Percentiles rank a stretch among this genome's conserved stretches.
These are phyloP conservation scores for Syngnathus floridae DNA, from an alignment of 2,113 vertebrate genomes.

Conservation along the genomic window DNA sequence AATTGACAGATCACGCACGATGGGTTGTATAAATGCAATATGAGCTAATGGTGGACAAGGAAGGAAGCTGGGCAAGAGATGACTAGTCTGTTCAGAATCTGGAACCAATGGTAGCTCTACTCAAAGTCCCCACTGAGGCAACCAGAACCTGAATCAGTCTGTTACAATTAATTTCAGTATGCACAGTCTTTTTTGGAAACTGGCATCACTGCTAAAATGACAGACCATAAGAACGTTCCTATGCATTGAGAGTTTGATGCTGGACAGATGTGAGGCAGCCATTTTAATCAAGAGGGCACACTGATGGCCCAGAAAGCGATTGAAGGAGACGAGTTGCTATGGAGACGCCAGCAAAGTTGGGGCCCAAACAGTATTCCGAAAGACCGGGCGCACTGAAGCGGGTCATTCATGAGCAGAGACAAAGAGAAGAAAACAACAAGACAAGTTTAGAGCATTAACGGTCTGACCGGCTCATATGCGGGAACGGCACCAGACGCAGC, in stretches of 20 bases:
- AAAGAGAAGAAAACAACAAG: conserved; percentile 65
- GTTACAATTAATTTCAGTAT: conserved; percentile 2
- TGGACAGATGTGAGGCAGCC: conserved; percentile 5
- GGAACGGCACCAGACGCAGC: conserved; percentile 10
- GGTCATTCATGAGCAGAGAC: conserved; percentile 67
- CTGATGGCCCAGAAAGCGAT: conserved; percentile 49
- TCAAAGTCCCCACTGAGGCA: conserved; percentile 1
- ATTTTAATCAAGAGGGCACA: conserved; percentile 15
- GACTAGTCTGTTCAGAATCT: not conserved
- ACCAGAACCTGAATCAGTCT: conserved; percentile 5
- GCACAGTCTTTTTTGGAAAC: not conserved
- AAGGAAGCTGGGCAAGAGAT: conserved; percentile 3
- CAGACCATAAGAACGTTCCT: not conserved
- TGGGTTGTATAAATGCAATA: not conserved
- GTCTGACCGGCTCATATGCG: conserved; percentile 50
- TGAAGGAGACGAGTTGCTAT: conserved; percentile 61
- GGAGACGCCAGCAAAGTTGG: conserved; percentile 54
- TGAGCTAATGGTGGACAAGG: not conserved
- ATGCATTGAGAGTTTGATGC: conserved; percentile 6
- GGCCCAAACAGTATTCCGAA: conserved; percentile 47
- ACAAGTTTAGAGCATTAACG: conserved; percentile 57
- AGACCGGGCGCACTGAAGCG: conserved; percentile 48
- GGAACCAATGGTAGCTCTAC: not conserved
- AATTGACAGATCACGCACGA: not conserved
- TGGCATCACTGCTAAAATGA: conserved; percentile 2